Evolutionary conservation across 2,888 invertebrate species (phyloP), one percentile per base, ranked within the genome.

Genomic region (Corythucha ciliata): DNA sequence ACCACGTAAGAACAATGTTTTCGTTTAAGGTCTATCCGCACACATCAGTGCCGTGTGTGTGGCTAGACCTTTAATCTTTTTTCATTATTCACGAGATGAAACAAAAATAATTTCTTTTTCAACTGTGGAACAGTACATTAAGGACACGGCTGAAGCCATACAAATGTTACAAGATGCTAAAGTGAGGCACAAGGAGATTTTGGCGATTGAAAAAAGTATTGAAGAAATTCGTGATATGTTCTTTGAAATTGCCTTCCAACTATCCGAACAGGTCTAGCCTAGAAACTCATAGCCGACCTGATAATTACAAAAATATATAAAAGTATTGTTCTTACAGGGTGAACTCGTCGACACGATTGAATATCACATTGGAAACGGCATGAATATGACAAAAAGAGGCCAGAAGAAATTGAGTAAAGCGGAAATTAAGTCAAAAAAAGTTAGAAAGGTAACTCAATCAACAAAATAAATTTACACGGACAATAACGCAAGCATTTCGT

Each of bases 301-400:
- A 29, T 12, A 10, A 10, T 29, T 37, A 37, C 37, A 10, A 37
- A 37, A 37, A 37, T 12, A 37, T 37, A 29, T 10, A 29, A 29
- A 29, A 29, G 25, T n/a, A n/a, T n/a, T n/a, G n/a, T n/a, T 25
- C 33, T 55, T 49, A 21, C 32, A 59, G 59, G 59, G 58, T 5
- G 59, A 59, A 29, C 50, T 57, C 32, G 54, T 59, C 6, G 58
- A 59, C 33, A 56, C 48, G 22, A 58, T 59, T 36, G 59, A 58
- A 22, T 55, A 55, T 37, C 57, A 59, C 44, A 54, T 59, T 8
- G 54, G 53, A n/a, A 48, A 56, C 20, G 59, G 59, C 2, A 45
- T 46, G 2, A 36, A 14, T n/a, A 21, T 54, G 34, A 56, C 58
- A 5, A 20, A 54, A 22, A 39, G 53, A 36, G 58, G 56, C 16